phyloP scores from a whole-genome alignment of 1,140 invertebrate species.

The Hylaeus volcanicus region DNA sequence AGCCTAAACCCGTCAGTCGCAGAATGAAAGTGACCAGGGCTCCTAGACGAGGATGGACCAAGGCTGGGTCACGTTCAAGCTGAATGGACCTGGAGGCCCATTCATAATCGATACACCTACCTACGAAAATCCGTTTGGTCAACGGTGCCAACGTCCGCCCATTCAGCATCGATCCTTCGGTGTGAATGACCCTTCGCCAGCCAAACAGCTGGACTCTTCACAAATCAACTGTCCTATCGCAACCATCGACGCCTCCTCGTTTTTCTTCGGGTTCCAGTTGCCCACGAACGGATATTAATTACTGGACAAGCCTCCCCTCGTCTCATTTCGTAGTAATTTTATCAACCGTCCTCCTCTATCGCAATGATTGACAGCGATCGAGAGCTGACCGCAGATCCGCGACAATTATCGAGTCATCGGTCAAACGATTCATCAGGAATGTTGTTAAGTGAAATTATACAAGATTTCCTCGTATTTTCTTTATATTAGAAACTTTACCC shows the following conservation, averaged over 20 bases:
- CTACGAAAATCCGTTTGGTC: slow-evolving; percentile 56
- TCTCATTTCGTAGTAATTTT: too few species aligned
- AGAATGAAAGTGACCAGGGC: slow-evolving; percentile 68
- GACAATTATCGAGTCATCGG: too few species aligned
- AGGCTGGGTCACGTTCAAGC: slow-evolving; percentile 71
- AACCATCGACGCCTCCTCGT: too few species aligned
- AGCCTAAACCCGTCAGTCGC: slow-evolving; percentile 53
- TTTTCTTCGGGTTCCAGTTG: not conserved
- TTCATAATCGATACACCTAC: slow-evolving; percentile 72
- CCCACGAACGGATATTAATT: too few species aligned
- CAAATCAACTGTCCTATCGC: not conserved
- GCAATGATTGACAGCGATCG: too few species aligned
- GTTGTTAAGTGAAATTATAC: too few species aligned
- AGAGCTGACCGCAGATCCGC: too few species aligned
- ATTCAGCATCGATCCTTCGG: slow-evolving; percentile 45
- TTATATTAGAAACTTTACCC: too few species aligned
- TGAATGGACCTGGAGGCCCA: slow-evolving; percentile 72
- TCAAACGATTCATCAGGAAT: too few species aligned
- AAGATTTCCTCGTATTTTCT: too few species aligned
- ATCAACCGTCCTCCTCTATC: too few species aligned
- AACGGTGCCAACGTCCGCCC: slow-evolving; percentile 51
- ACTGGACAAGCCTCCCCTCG: too few species aligned
- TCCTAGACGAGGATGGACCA: slow-evolving; percentile 64
- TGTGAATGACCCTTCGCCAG: slow-evolving; percentile 36
- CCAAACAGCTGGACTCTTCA: slow-evolving; percentile 6